A percentile compares a stretch with the other conserved stretches of the same genome.
phyloP scores from a whole-genome alignment of 2,113 vertebrate species.

The Leiothrix lutea region DNA sequence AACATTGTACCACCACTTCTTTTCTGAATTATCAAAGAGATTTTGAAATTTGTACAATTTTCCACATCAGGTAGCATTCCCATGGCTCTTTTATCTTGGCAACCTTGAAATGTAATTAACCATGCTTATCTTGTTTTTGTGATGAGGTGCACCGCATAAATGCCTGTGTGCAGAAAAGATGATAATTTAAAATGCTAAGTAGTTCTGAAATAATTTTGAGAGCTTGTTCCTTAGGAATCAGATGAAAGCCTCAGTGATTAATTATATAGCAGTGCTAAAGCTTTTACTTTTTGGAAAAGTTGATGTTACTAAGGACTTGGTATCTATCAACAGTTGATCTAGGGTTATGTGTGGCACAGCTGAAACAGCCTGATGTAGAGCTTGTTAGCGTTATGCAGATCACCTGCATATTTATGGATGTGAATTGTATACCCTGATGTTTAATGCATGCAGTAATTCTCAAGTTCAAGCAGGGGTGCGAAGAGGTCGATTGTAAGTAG shows the following conservation, averaged over 20 bases:
- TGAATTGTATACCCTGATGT: not conserved
- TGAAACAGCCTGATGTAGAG: not conserved
- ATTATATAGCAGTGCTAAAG: slow-evolving; percentile 21
- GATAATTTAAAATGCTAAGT: slow-evolving; percentile 50
- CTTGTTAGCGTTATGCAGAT: not conserved
- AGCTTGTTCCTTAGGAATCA: slow-evolving; percentile 9
- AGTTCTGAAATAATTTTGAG: slow-evolving; percentile 41
- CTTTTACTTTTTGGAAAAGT: not conserved
- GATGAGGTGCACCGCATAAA: not conserved
- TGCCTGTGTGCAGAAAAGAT: not conserved
- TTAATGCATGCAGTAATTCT: not conserved
- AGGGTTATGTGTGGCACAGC: not conserved
- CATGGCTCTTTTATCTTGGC: not conserved
- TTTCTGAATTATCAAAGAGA: not conserved
- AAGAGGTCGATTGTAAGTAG: not conserved
- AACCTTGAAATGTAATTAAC: slow-evolving; percentile 25
- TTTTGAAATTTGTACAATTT: slow-evolving; percentile 17
- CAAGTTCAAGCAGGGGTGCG: not conserved
- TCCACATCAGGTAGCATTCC: not conserved
- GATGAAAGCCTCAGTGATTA: slow-evolving; percentile 15
- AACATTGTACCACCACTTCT: not conserved
- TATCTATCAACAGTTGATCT: not conserved
- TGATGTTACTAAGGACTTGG: not conserved
- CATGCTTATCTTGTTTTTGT: not conserved
- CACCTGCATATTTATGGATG: not conserved